These are phyloP conservation scores for Euleptes europaea DNA, from an alignment of 2,113 vertebrate species.

Conservation along the genomic window DNA sequence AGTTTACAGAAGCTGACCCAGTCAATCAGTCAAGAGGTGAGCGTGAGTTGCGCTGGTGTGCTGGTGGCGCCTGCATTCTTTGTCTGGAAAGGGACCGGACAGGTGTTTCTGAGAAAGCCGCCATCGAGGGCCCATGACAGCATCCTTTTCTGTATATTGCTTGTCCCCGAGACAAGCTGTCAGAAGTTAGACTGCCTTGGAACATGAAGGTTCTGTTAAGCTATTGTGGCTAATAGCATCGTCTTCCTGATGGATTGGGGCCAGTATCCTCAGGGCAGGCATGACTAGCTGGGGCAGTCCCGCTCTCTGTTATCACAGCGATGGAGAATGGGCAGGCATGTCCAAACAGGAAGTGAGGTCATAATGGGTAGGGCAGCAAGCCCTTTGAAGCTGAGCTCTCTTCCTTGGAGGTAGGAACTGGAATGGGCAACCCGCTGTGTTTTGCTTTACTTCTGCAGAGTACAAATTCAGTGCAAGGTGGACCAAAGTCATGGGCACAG, in stretches of 20 bases:
- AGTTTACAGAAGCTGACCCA: constrained; percentile 97
- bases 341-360: not conserved
- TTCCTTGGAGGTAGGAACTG: not conserved
- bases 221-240: too few relatives aligned
- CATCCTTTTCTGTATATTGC: not conserved
- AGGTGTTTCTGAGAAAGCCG: not conserved
- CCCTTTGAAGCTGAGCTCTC: not conserved
- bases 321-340: not conserved
- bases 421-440: not conserved
- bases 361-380: not conserved
- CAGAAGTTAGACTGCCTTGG: too few relatives aligned
- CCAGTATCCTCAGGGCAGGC: not conserved
- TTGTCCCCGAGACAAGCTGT: too few relatives aligned
- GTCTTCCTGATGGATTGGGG: too few relatives aligned
- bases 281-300: not conserved
- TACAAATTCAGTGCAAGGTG: constrained; percentile 94
- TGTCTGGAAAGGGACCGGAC: too few relatives aligned
- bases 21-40: constrained; percentile 92
- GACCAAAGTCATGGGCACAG: constrained; percentile 99
- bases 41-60: not conserved
- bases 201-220: too few relatives aligned
- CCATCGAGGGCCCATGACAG: not conserved
- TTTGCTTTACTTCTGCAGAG: constrained; percentile 73
- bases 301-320: not conserved
- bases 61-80: not conserved